Conservation (phyloP, 2,797 vertebrate genomes). For the Oreochromis mossambicus region DNA sequence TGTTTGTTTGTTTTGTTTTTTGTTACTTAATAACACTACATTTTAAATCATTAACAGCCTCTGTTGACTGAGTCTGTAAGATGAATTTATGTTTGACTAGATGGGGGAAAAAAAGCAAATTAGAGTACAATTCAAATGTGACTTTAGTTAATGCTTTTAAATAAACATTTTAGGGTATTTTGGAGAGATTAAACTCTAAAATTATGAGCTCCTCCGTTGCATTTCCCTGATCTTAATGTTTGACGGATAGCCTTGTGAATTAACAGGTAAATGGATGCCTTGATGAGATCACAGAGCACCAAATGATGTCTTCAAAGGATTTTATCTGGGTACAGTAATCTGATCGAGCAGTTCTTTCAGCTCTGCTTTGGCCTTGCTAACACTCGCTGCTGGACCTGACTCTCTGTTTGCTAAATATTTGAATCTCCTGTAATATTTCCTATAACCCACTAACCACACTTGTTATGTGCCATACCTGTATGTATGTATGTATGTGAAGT, state of each 20-base stretch:
- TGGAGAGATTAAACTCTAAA: neutral
- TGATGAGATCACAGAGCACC: conserved; percentile 75
- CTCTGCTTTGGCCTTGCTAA: conserved; percentile 40
- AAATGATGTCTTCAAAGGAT: conserved; percentile 73
- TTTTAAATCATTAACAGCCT: neutral
- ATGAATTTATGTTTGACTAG: neutral
- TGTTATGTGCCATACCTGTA: conserved; percentile 8
- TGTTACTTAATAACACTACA: neutral
- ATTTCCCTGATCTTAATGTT: neutral
- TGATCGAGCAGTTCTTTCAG: conserved; percentile 29
- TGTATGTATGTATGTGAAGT: neutral
- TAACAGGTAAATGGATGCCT: conserved; percentile 89
- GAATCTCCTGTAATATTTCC: conserved; percentile 17
- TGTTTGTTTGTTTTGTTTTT: neutral
- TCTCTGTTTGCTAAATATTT: conserved; percentile 12
- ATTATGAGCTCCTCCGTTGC: neutral
- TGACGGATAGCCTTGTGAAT: conserved; percentile 63
- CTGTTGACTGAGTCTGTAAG: neutral
- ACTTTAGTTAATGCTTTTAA: neutral
- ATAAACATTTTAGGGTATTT: neutral
- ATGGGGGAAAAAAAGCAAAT: fast-evolving
- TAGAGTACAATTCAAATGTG: neutral
- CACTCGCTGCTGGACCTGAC: conserved; percentile 18
- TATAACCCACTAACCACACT: conserved; percentile 62
- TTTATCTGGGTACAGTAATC: conserved; percentile 89